phyloP scores from a whole-genome alignment of 2,113 vertebrate species.

The Isurus oxyrinchus region DNA sequence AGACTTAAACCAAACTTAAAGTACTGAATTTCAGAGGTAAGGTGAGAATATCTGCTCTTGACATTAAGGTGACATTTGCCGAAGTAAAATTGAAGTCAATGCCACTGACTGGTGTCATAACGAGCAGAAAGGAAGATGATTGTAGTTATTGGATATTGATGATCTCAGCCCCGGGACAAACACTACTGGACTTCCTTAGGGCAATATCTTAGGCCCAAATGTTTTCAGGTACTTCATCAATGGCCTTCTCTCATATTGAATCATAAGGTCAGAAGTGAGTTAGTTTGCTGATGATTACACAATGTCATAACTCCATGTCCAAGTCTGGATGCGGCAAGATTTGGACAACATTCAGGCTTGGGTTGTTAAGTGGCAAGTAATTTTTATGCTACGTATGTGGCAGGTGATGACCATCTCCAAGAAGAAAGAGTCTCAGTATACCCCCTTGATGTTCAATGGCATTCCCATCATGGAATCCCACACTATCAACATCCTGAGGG shows the following conservation, averaged over 20 bases:
- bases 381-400: background rate
- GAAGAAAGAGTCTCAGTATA: background rate
- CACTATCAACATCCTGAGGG: background rate
- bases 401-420: background rate
- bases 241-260: background rate
- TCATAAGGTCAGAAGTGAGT: background rate
- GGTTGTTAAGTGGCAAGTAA: background rate
- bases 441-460: background rate
- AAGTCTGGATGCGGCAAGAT: background rate
- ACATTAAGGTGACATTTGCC: too few species aligned
- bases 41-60: too few species aligned
- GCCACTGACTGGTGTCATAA: too few species aligned
- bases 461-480: background rate
- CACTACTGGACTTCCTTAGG: background rate
- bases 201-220: background rate
- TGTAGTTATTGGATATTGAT: background rate
- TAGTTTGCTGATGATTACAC: background rate
- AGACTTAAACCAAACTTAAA: too few species aligned
- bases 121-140: too few species aligned
- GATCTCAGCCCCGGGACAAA: background rate
- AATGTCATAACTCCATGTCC: background rate
- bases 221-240: background rate
- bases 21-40: background rate
- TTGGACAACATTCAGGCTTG: background rate
- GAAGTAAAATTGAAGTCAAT: too few species aligned